Evolutionary conservation across 1,140 invertebrate species (phyloP).

Genomic region (Bombus fervidus): DNA sequence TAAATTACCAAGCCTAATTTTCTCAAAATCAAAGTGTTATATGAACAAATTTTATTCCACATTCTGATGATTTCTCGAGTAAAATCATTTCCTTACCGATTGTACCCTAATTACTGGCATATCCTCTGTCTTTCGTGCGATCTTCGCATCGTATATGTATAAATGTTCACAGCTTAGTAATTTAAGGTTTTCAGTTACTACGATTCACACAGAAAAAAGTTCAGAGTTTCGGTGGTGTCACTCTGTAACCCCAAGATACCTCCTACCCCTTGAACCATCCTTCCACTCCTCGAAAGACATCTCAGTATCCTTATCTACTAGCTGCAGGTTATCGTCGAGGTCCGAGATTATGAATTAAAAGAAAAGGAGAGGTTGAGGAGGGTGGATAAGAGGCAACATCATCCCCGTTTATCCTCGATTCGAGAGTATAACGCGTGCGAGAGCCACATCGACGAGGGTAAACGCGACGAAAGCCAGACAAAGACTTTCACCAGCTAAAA

Average conservation of each 20-base stretch:
- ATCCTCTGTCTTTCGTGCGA: too few species aligned
- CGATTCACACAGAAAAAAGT: background rate
- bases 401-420: conserved; percentile 45
- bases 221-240: background rate
- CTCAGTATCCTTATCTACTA: conserved; percentile 50
- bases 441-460: conserved; percentile 18
- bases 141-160: too few species aligned
- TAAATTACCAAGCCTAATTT: too few species aligned
- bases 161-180: background rate
- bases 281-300: background rate
- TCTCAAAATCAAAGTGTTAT: too few species aligned
- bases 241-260: background rate
- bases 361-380: conserved; percentile 28
- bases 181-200: background rate
- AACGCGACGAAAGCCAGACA: conserved; percentile 15
- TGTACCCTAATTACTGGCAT: too few species aligned
- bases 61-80: too few species aligned
- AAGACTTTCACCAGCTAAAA: background rate
- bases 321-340: conserved; percentile 60
- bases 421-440: conserved; percentile 22
- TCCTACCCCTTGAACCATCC: background rate
- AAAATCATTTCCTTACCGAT: too few species aligned
- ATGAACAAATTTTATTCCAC: too few species aligned
- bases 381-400: conserved; percentile 51
- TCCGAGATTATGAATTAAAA: conserved; percentile 67